Percentiles rank a stretch among this genome's conserved stretches.
These are phyloP conservation scores for Meloidogyne exigua DNA, from an alignment of 1,140 invertebrate genomes.

Conservation along the genomic window DNA sequence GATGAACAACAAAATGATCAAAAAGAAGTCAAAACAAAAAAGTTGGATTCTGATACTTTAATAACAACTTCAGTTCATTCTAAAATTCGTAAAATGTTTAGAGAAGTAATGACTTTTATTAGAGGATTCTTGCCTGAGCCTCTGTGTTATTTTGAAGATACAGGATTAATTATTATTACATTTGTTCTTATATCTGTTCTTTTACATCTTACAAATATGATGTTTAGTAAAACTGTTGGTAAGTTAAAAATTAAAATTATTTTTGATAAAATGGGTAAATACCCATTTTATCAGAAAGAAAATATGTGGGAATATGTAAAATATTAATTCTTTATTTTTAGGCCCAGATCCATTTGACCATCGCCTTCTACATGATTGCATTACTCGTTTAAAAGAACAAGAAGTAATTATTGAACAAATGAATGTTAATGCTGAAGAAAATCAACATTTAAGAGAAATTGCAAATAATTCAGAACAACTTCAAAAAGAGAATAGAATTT, in stretches of 20 bases:
- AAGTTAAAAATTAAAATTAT: background rate
- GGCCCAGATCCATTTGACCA: constrained; percentile 27
- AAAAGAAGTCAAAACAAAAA: no score
- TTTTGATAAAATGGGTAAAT: background rate
- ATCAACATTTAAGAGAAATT: constrained; percentile 7
- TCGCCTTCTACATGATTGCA: constrained; percentile 32
- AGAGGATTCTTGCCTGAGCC: constrained; percentile 22
- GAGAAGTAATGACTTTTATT: constrained; percentile 4
- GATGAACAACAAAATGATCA: no score
- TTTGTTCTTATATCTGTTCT: constrained; percentile 17
- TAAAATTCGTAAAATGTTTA: constrained; percentile 10
- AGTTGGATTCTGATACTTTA: background rate
- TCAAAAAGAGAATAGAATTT: constrained; percentile 7
- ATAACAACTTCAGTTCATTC: background rate
- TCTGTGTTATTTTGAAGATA: constrained; percentile 31
- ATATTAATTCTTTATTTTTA: constrained; percentile 10
- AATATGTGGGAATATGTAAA: no score
- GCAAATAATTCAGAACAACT: constrained; percentile 13
- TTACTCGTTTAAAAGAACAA: constrained; percentile 38
- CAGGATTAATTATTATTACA: constrained; percentile 27
- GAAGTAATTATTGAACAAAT: constrained; percentile 27
- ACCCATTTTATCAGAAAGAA: no score
- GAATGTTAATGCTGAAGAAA: constrained; percentile 13
- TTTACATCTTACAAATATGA: constrained; percentile 37
- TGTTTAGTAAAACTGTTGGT: constrained; percentile 13